Evolutionary conservation across 2,888 invertebrate genomes (phyloP).

Genomic region (Calameuta idolon): DNA sequence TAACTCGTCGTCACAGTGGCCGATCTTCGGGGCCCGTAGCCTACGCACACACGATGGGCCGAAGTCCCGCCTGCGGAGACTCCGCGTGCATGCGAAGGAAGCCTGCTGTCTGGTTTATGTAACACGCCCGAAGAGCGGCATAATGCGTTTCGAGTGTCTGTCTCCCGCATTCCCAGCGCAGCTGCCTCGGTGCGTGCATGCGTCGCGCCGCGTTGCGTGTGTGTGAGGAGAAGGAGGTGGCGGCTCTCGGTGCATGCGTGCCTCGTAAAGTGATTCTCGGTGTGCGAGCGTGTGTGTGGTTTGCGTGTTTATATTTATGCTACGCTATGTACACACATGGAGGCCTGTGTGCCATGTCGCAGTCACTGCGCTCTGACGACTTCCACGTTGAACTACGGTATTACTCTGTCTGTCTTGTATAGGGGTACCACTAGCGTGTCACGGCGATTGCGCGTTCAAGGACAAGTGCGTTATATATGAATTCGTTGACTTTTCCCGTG

Average conservation of each 20-base stretch:
- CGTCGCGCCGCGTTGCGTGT: conserved; percentile 15
- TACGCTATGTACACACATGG: not conserved
- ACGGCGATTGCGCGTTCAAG: not conserved
- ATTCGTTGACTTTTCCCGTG: not conserved
- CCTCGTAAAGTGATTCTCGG: not conserved
- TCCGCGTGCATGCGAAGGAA: conserved; percentile 13
- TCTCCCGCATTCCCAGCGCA: conserved; percentile 52
- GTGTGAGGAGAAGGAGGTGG: not conserved
- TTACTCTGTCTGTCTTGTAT: not conserved
- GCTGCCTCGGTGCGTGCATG: conserved; percentile 31
- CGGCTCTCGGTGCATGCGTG: not conserved
- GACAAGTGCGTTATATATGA: not conserved
- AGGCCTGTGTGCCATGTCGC: not conserved
- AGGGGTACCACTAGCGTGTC: not conserved
- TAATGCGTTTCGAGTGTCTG: conserved; percentile 36
- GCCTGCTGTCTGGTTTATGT: conserved; percentile 32
- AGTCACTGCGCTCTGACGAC: not conserved
- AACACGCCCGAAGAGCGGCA: conserved; percentile 30
- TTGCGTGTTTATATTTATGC: not conserved
- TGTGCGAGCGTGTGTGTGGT: not conserved
- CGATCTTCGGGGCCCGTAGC: conserved; percentile 19
- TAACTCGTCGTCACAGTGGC: conserved; percentile 33
- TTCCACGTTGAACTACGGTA: not conserved
- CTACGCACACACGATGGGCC: not conserved
- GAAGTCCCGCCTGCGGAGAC: not conserved